Evolutionary conservation across 2,888 invertebrate genomes (phyloP), one percentile per base, ranked within the genome.

Genomic region (Ceriagrion tenellum): DNA sequence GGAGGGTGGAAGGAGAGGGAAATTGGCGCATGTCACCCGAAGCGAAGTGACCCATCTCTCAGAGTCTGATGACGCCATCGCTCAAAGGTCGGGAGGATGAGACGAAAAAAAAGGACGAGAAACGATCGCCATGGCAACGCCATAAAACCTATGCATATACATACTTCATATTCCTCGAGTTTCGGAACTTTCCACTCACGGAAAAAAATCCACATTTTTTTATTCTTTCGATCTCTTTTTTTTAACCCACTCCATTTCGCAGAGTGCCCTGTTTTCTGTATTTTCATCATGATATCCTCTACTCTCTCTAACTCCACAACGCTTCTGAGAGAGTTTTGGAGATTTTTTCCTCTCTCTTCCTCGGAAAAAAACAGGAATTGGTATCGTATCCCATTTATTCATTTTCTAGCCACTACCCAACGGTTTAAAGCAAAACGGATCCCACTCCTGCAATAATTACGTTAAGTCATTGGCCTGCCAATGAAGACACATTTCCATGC

Each of bases 11-110:
- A n/a, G n/a, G n/a, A n/a, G 69, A 12, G 12, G 35, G 81, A 16
- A 81, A 35, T 81, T 18, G 81, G 30, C 81, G 81, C 81, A 26
- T 47, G 74, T 93, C 93, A 93, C 20, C 26, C 47, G 16, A 47
- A 55, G 69, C 56, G 74, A 93, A 93, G 93, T 74, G 74, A 93
- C 93, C 69, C 93, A 74, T 93, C 93, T 63, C 81, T 93, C 93
- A 93, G 47, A 26, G 69, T 56, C 47, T 93, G 74, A 74, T 26
- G 69, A 69, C 93, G 93, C 63, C 47, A 93, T 93, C 93, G 35
- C 47, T 93, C 93, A 93, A 69, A 63, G 63, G 63, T 74, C 63
- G 93, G 93, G 13, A 35, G 63, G 40, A 4, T 30, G 40, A 63
- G 69, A 69, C 16, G 56, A 47, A 93, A 63, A 69, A n/a, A 35